Percentiles rank a stretch among this genome's conserved stretches.
Evolutionary conservation across 2,888 invertebrate genomes (phyloP).

Genomic region (Mesorhabditis belari): DNA sequence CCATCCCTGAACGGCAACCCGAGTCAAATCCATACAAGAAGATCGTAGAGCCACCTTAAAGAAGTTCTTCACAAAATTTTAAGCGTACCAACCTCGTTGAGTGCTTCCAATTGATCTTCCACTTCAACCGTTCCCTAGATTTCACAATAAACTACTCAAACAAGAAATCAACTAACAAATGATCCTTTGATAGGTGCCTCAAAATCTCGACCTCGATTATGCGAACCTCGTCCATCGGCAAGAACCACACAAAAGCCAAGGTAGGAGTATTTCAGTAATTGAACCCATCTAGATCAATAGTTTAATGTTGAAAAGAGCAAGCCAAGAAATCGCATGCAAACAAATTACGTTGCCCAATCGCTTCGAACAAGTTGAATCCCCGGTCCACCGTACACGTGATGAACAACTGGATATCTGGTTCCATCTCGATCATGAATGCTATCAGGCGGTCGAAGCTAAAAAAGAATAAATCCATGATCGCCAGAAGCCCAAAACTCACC

Average conservation of each 20-base stretch:
- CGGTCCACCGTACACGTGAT: conserved; percentile 96
- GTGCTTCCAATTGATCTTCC: conserved; percentile 87
- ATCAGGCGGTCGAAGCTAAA: neutral
- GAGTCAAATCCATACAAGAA: conserved; percentile 75
- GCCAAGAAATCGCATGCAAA: neutral
- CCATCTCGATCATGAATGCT: neutral
- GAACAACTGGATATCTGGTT: conserved; percentile 68
- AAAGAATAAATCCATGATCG: too few species aligned
- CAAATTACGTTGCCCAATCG: conserved; percentile 42
- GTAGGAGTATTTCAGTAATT: conserved; percentile 86
- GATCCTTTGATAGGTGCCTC: conserved; percentile 80
- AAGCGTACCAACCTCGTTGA: conserved; percentile 72
- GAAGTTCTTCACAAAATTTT: too few species aligned
- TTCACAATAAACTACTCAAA: neutral
- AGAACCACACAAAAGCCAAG: conserved; percentile 92
- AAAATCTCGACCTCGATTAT: conserved; percentile 82
- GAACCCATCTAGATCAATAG: conserved; percentile 19
- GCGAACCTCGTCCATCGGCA: conserved; percentile 89
- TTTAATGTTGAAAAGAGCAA: neutral
- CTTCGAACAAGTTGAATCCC: conserved; percentile 95
- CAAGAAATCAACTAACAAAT: conserved; percentile 59
- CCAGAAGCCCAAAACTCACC: too few species aligned
- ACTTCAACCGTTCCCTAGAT: conserved; percentile 78
- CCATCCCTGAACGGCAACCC: conserved; percentile 96
- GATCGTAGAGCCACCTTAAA: conserved; percentile 67